phyloP scores from a whole-genome alignment of 2,888 invertebrate species.

The Merodon equestris region DNA sequence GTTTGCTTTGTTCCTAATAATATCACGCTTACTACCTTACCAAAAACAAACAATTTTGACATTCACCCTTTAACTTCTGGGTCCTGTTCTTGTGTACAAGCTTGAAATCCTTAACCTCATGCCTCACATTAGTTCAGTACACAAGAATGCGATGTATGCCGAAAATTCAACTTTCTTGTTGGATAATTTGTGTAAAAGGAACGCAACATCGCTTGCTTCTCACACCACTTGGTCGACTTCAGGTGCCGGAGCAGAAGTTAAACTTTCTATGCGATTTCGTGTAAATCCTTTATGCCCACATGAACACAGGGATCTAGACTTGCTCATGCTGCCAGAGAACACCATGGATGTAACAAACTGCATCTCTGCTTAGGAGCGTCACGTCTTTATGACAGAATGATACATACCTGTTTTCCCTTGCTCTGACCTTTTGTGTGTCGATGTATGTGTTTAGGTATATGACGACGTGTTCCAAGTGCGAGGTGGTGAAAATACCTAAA shows the following conservation, averaged over 20 bases:
- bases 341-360: conserved; percentile 39
- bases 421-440: conserved; percentile 5
- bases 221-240: no score
- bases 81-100: no score
- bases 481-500: conserved; percentile 50
- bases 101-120: conserved; percentile 21
- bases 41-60: no score
- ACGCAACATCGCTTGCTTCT: no score
- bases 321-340: conserved; percentile 9
- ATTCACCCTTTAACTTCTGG: no score
- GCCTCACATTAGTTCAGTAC: background rate
- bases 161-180: conserved; percentile 45
- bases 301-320: background rate
- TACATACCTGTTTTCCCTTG: conserved; percentile 9
- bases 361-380: no score
- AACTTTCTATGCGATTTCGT: conserved; percentile 30
- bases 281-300: conserved; percentile 32
- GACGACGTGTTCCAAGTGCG: conserved; percentile 10
- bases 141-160: conserved; percentile 33
- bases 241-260: no score
- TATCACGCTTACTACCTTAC: no score
- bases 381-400: conserved; percentile 33
- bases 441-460: no score
- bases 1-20: no score
- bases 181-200: conserved; percentile 40